These are phyloP conservation scores for Euproctis similis DNA, from an alignment of 2,888 invertebrate genomes.

Conservation along the genomic window DNA sequence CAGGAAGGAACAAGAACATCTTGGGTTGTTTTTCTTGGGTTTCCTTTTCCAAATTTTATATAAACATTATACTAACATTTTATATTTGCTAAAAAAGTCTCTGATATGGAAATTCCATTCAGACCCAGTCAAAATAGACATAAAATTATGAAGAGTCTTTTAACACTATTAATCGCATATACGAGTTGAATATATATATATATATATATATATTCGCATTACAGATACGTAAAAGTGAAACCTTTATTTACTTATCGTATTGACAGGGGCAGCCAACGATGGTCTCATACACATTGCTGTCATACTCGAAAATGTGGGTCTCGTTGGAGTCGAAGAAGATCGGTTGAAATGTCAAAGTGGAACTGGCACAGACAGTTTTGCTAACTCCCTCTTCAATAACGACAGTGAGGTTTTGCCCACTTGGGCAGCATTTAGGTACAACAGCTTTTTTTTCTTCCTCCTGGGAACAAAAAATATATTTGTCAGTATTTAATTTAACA, in stretches of 20 bases:
- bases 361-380: constrained; percentile 46
- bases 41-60: too few species aligned
- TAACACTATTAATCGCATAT: too few species aligned
- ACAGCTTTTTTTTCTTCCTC: constrained; percentile 55
- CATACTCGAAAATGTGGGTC: constrained; percentile 61
- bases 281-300: constrained; percentile 67
- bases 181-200: too few species aligned
- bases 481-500: too few species aligned
- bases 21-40: too few species aligned
- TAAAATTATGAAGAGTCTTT: too few species aligned
- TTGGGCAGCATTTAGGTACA: constrained; percentile 72
- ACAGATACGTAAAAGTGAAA: constrained; percentile 8
- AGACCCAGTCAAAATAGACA: too few species aligned
- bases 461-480: constrained; percentile 25
- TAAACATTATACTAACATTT: too few species aligned
- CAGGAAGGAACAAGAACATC: too few species aligned
- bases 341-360: constrained; percentile 65
- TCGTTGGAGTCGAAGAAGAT: constrained; percentile 69
- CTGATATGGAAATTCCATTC: too few species aligned
- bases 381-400: constrained; percentile 39
- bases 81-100: too few species aligned
- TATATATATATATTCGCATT: too few species aligned
- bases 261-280: constrained; percentile 75
- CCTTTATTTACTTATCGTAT: constrained; percentile 63
- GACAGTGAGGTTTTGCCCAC: constrained; percentile 61